Conservation (phyloP, 2,113 vertebrate genomes). For the Melanerpes aurifrons region DNA sequence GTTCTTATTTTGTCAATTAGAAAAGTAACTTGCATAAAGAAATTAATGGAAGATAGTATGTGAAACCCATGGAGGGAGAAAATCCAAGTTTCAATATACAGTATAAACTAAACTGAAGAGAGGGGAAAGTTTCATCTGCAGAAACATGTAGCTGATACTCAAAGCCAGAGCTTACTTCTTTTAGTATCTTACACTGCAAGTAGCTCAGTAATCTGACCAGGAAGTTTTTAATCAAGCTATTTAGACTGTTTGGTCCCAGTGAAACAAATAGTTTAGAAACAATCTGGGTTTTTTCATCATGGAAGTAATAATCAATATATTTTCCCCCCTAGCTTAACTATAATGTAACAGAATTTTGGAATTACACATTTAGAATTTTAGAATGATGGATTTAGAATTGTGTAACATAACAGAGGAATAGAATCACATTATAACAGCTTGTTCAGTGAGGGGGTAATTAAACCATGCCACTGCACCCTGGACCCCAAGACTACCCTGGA, state of each 20-base stretch:
- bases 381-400: too few species aligned
- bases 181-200: not conserved
- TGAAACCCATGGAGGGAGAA: not conserved
- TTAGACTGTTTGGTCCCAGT: not conserved
- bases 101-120: not conserved
- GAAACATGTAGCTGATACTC: not conserved
- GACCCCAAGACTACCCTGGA: not conserved
- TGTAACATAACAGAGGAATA: too few species aligned
- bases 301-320: not conserved
- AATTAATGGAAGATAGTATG: not conserved
- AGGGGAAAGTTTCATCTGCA: not conserved
- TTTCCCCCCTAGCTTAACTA: not conserved
- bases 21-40: not conserved
- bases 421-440: not conserved
- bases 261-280: not conserved
- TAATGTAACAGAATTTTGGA: not conserved
- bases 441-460: not conserved
- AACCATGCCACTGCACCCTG: not conserved
- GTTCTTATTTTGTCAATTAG: not conserved
- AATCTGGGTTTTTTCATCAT: not conserved
- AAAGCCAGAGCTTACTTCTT: not conserved
- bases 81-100: not conserved
- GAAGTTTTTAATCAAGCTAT: not conserved
- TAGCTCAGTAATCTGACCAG: not conserved
- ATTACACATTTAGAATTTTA: too few species aligned